A percentile compares a stretch with the other conserved stretches of the same genome.
phyloP scores from a whole-genome alignment of 2,888 invertebrate species.

The Tridacna crocea region DNA sequence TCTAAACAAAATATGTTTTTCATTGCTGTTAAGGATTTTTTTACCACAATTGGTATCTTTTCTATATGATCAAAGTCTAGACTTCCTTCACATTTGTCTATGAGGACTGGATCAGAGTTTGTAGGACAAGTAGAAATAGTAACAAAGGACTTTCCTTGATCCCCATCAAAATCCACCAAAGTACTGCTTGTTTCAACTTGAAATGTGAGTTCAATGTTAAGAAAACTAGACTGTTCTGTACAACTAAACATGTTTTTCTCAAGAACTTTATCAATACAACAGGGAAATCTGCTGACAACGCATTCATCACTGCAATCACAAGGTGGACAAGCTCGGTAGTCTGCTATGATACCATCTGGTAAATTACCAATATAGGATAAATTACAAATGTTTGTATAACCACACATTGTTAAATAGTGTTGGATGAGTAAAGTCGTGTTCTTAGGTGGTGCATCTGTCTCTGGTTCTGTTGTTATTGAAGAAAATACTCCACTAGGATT shows the following conservation, averaged over 20 bases:
- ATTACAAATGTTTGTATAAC: slow-evolving; percentile 2
- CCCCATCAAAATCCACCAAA: too few relatives aligned
- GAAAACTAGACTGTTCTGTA: not conserved
- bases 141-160: not conserved
- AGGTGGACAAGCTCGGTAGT: not conserved
- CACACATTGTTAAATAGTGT: not conserved
- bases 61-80: not conserved
- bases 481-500: too few relatives aligned
- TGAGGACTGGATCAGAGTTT: not conserved
- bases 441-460: too few relatives aligned
- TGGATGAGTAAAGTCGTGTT: not conserved
- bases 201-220: not conserved
- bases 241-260: not conserved
- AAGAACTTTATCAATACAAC: slow-evolving; percentile 7
- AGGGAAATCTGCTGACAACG: not conserved
- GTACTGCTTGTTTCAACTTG: not conserved
- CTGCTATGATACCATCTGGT: not conserved
- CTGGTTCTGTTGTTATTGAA: too few relatives aligned
- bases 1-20: slow-evolving; percentile 6
- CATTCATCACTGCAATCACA: slow-evolving; percentile 10
- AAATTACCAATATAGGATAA: not conserved
- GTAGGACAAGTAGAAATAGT: not conserved
- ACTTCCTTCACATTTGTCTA: not conserved
- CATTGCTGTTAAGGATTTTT: not conserved
- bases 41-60: not conserved